phyloP scores from a whole-genome alignment of 1,140 invertebrate species.

The Sycophila sp. region DNA sequence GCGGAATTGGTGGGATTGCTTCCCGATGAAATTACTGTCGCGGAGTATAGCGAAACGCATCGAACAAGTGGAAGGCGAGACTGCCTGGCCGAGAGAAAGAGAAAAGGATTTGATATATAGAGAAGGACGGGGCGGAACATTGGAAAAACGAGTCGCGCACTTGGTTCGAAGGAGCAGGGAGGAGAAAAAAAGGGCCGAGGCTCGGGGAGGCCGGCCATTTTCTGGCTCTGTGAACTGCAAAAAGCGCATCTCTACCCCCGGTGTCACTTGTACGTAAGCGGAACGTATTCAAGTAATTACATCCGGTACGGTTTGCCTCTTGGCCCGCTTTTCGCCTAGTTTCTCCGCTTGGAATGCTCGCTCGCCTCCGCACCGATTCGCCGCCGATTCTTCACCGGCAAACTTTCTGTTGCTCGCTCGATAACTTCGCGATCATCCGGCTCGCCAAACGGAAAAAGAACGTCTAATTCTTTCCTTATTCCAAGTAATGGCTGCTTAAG shows the following conservation, averaged over 20 bases:
- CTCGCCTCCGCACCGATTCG: not conserved
- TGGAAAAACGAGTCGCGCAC: not conserved
- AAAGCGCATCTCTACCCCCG: constrained; percentile 20
- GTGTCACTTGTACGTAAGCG: constrained; percentile 37
- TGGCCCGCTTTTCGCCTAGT: constrained; percentile 8
- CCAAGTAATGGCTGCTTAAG: not conserved
- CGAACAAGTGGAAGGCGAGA: not conserved
- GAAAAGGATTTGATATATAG: not conserved
- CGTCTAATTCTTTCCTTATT: constrained; percentile 21
- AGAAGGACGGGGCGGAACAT: not conserved
- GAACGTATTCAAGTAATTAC: constrained; percentile 48
- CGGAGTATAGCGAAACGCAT: not conserved
- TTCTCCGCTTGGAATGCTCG: not conserved
- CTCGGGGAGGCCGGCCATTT: constrained; percentile 25
- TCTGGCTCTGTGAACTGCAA: constrained; percentile 42
- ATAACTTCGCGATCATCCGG: constrained; percentile 24
- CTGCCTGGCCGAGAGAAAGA: not conserved
- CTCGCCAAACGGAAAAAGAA: not conserved
- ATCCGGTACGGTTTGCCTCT: constrained; percentile 39
- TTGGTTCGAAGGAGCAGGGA: not conserved
- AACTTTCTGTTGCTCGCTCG: constrained; percentile 13
- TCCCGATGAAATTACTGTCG: constrained; percentile 34
- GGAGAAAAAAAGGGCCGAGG: not conserved
- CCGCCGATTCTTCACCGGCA: constrained; percentile 11
- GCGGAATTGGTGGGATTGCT: constrained; percentile 17